Evolutionary conservation across 2,888 invertebrate genomes (phyloP), one percentile per base, ranked within the genome.

Genomic region (Anoplius nigerrimus): DNA sequence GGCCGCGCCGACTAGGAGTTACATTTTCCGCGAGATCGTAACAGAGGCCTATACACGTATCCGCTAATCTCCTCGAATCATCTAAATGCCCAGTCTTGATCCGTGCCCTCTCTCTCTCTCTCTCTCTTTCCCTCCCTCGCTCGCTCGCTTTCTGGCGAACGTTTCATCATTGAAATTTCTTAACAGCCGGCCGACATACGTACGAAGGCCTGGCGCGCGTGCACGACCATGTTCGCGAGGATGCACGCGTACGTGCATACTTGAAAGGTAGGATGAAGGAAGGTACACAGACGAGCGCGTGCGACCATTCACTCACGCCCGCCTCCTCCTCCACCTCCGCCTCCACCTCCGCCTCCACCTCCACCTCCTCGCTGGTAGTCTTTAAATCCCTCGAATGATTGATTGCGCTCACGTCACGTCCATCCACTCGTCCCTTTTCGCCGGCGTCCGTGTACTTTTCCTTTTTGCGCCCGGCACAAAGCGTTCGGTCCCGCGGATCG

Each of bases 371-470:
- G 64, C 53, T 55, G 62, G 52, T 54, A 71, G 67, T 57, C 71
- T 66, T 66, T 71, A 76, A 79, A 74, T 76, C 71, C 71, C 58
- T 48, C 52, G 59, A 60, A 79, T 79, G 77, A 78, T 78, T 74
- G 79, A 78, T 78, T 66, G 64, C 58, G 56, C 72, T 65, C 69
- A n/a, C 68, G 79, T 77, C 76, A 73, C 70, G 70, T 34, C 34
- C 34, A 34, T 34, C 34, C 43, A 42, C 20, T 57, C 20, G 3
- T 66, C 73, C 66, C 69, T 73, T 69, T 73, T 78, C n/a, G 67
- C 79, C 55, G 27, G 54, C 20, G 34, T 66, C 63, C 66, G 66
- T 66, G 66, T 58, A 45, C 57, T 24, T 48, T 58, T 56, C 61
- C 62, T 45, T 61, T 64, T 66, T 60, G 64, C 34, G 34, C 34